Evolutionary conservation across 30 jellyfish, hydroid and myxozoan species (phyloP).

Genomic region (Turritopsis rubra): DNA sequence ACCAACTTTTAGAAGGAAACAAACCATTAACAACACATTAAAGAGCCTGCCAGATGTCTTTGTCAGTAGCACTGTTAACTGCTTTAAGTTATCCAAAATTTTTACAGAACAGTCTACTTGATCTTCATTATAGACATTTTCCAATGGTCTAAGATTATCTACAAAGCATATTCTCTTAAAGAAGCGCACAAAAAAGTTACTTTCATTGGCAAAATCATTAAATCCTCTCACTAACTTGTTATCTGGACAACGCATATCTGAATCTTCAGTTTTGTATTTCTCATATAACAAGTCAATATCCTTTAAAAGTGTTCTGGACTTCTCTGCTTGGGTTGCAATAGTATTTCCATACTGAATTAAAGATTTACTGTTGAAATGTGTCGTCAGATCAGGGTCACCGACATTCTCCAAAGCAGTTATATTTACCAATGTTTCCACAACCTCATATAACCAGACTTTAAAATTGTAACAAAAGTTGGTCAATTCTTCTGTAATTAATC

Average conservation of each 20-base stretch:
- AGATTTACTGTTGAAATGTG: neutral
- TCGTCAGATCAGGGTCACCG: neutral
- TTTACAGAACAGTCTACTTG: neutral
- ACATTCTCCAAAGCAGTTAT: neutral
- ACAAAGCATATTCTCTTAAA: neutral
- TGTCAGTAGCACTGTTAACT: neutral
- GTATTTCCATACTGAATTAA: neutral
- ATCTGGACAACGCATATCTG: neutral
- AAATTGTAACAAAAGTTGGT: too few relatives aligned
- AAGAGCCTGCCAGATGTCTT: neutral
- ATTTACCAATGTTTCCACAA: neutral
- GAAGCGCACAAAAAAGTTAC: neutral
- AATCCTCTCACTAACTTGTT: neutral
- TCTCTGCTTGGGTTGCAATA: neutral
- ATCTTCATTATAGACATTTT: neutral
- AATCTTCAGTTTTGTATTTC: neutral
- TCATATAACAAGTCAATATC: neutral
- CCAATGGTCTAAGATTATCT: neutral
- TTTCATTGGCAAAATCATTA: neutral
- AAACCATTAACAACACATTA: neutral
- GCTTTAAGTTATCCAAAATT: neutral
- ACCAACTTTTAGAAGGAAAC: neutral
- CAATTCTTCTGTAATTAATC: neutral
- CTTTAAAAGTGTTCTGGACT: neutral
- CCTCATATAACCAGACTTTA: neutral